These are phyloP conservation scores for Protaetia brevitarsis DNA, from an alignment of 1,140 invertebrate species.

Conservation along the genomic window DNA sequence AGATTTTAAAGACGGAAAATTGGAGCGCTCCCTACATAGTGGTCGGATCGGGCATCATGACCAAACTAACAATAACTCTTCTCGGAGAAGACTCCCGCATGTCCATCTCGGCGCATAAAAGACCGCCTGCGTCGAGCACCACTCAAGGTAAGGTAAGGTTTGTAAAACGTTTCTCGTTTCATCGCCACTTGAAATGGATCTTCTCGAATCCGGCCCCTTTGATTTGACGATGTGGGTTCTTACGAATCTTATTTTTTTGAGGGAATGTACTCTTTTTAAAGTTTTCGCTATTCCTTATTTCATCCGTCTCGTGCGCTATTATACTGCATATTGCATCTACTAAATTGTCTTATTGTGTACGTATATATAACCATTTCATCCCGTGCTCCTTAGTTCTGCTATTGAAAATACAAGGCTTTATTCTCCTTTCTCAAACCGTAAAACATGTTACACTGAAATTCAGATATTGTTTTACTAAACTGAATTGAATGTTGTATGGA, in stretches of 20 bases:
- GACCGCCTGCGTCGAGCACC: background rate
- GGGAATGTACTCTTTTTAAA: constrained; percentile 15
- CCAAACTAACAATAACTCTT: constrained; percentile 12
- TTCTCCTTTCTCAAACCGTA: no score
- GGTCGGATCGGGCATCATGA: background rate
- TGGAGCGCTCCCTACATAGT: background rate
- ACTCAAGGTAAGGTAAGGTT: constrained; percentile 12
- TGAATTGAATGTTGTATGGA: no score
- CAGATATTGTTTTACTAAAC: no score
- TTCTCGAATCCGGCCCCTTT: constrained; percentile 14
- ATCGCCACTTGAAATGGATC: constrained; percentile 5
- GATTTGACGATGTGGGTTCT: constrained; percentile 12
- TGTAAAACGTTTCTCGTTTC: constrained; percentile 16
- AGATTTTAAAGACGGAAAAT: background rate
- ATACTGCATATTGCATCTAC: background rate
- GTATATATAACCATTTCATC: no score
- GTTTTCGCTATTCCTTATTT: background rate
- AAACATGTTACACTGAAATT: no score
- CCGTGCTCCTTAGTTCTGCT: no score
- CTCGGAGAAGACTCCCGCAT: background rate
- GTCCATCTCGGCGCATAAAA: background rate
- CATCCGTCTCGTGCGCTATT: background rate
- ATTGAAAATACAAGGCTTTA: no score
- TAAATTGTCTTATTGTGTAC: background rate
- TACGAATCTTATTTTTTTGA: constrained; percentile 7